These are phyloP conservation scores for Bettongia penicillata DNA, from an alignment of 2,113 vertebrate species.

Conservation along the genomic window DNA sequence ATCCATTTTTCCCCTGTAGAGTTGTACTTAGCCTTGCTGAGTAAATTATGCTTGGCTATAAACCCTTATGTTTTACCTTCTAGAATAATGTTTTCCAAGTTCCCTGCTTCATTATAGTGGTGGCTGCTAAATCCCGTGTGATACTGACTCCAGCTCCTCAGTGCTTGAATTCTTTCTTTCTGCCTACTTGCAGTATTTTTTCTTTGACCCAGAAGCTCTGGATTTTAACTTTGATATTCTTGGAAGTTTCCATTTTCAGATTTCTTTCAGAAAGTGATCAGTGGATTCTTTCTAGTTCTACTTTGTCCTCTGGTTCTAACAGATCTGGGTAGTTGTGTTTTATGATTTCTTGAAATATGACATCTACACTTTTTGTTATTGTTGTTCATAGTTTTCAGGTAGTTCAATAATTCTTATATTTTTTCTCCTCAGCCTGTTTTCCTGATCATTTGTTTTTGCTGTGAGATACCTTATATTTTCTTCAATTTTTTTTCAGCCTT, in stretches of 20 bases:
- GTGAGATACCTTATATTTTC: background rate
- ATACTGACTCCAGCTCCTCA: background rate
- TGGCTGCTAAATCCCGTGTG: background rate
- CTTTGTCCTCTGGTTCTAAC: background rate
- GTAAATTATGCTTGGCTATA: background rate
- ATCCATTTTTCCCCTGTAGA: background rate
- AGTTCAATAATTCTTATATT: background rate
- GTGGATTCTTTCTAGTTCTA: background rate
- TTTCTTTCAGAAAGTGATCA: background rate
- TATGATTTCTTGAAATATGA: background rate
- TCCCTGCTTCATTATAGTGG: background rate
- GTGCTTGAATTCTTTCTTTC: background rate
- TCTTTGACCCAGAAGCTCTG: background rate
- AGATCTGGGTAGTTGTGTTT: background rate
- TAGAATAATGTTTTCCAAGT: background rate
- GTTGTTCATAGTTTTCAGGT: background rate
- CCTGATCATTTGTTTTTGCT: background rate
- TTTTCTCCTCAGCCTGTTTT: background rate
- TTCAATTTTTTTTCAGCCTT: background rate
- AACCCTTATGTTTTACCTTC: background rate
- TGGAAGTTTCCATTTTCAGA: background rate
- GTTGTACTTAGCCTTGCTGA: background rate
- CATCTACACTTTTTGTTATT: background rate
- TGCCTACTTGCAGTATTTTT: background rate
- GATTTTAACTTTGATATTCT: background rate